These are phyloP conservation scores for Ophion ventricosus DNA, from an alignment of 2,888 invertebrate species.

Conservation along the genomic window DNA sequence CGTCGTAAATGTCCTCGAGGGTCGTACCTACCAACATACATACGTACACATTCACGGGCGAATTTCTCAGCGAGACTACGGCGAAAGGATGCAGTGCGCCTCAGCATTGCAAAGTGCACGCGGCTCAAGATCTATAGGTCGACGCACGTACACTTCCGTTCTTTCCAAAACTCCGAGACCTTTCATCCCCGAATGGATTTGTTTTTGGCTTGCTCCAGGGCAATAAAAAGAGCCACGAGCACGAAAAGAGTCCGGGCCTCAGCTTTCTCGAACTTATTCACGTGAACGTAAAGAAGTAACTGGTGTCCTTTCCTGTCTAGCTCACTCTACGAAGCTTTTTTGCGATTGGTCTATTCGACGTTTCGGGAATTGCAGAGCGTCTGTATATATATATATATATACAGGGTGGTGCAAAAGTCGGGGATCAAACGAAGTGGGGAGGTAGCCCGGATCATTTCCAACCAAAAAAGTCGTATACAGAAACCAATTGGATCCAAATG, in stretches of 20 bases:
- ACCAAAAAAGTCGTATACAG: no score
- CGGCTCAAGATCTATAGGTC: conserved; percentile 41
- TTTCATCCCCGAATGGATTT: conserved; percentile 71
- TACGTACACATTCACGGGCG: neutral
- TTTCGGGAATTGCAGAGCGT: conserved; percentile 56
- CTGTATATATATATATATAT: conserved; percentile 7
- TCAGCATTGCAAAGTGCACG: conserved; percentile 43
- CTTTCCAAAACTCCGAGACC: conserved; percentile 60
- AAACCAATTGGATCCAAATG: no score
- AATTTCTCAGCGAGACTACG: neutral
- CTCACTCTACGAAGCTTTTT: conserved; percentile 65
- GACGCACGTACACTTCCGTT: conserved; percentile 44
- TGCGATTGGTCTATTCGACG: conserved; percentile 63
- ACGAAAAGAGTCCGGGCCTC: conserved; percentile 9
- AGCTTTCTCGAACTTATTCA: conserved; percentile 69
- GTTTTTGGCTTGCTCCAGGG: conserved; percentile 71
- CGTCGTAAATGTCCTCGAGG: conserved; percentile 45
- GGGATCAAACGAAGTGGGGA: no score
- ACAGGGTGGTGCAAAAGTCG: no score
- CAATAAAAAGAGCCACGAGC: conserved; percentile 67
- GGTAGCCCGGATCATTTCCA: no score
- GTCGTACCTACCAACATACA: neutral
- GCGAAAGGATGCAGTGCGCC: conserved; percentile 15
- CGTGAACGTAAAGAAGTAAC: conserved; percentile 70
- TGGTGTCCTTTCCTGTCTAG: conserved; percentile 70